phyloP scores from a whole-genome alignment of 1,140 invertebrate genomes.

The Pachyrhynchus sulphureomaculatus region DNA sequence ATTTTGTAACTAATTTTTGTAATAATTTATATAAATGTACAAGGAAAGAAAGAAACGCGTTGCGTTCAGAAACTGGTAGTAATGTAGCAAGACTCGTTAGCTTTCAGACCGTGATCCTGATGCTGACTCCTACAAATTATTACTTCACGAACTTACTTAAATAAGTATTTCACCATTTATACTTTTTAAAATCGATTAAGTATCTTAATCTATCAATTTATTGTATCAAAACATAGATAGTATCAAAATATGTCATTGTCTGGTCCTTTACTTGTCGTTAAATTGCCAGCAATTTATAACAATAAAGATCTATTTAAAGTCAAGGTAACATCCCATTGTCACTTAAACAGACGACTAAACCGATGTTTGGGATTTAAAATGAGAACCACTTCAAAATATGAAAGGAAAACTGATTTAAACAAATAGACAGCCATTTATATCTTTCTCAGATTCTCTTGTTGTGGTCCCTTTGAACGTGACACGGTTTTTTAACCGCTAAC shows the following conservation, averaged over 20 bases:
- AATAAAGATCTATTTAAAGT: neutral
- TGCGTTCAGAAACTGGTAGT: too few species aligned
- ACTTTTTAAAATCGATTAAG: too few species aligned
- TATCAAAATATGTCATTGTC: neutral
- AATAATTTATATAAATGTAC: too few species aligned
- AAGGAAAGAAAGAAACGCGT: too few species aligned
- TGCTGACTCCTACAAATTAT: too few species aligned
- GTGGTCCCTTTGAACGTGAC: conserved; percentile 25
- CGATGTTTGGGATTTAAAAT: conserved; percentile 11
- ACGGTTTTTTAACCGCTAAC: conserved; percentile 22
- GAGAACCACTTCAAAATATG: conserved; percentile 21
- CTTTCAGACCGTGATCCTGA: too few species aligned
- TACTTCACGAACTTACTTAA: too few species aligned
- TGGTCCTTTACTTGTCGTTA: neutral
- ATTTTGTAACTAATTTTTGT: too few species aligned
- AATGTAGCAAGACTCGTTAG: too few species aligned
- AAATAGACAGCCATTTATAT: conserved; percentile 29
- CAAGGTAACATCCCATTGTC: conserved; percentile 13
- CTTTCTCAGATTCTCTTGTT: conserved; percentile 27
- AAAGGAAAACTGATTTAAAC: conserved; percentile 22
- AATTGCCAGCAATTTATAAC: conserved; percentile 2
- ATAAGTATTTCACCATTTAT: too few species aligned
- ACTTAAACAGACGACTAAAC: neutral
- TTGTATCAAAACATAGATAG: too few species aligned
- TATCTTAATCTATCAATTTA: too few species aligned